Conservation (phyloP, 2,113 vertebrate species). For the Sander vitreus region DNA sequence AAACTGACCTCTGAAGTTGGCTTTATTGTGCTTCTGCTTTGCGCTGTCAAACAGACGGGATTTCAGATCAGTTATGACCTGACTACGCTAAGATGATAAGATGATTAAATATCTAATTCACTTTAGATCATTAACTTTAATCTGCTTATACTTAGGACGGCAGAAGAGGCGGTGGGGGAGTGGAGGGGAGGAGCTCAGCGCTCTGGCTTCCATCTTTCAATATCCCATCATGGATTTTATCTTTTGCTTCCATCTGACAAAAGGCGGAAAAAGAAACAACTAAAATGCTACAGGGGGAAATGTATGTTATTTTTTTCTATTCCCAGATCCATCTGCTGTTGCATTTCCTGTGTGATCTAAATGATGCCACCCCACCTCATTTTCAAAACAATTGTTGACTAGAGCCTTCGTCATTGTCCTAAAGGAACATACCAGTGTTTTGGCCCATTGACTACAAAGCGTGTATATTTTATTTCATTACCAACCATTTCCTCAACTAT, state of each 20-base stretch:
- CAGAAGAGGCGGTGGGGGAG: constrained; percentile 40
- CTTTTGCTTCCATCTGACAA: constrained; percentile 50
- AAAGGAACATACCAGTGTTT: constrained; percentile 20
- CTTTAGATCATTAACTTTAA: constrained; percentile 85
- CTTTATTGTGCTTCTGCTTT: constrained; percentile 53
- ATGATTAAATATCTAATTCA: constrained; percentile 87
- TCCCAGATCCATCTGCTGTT: constrained; percentile 43
- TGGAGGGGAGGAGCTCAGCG: constrained; percentile 2
- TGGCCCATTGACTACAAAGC: background rate
- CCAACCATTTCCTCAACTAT: background rate
- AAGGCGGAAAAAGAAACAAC: constrained; percentile 14
- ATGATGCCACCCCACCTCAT: background rate
- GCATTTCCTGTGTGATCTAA: constrained; percentile 27
- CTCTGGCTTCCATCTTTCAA: constrained; percentile 59
- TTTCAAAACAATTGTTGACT: background rate
- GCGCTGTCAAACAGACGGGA: constrained; percentile 72
- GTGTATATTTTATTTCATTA: background rate
- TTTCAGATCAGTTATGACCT: constrained; percentile 80
- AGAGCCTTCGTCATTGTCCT: background rate
- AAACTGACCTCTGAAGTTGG: constrained; percentile 44
- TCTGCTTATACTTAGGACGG: constrained; percentile 78
- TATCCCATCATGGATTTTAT: constrained; percentile 62
- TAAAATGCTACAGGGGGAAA: constrained; percentile 8
- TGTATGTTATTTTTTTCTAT: background rate
- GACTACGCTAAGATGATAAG: constrained; percentile 81